Conservation (phyloP, 2,113 vertebrate species). For the Alligator sinensis region DNA sequence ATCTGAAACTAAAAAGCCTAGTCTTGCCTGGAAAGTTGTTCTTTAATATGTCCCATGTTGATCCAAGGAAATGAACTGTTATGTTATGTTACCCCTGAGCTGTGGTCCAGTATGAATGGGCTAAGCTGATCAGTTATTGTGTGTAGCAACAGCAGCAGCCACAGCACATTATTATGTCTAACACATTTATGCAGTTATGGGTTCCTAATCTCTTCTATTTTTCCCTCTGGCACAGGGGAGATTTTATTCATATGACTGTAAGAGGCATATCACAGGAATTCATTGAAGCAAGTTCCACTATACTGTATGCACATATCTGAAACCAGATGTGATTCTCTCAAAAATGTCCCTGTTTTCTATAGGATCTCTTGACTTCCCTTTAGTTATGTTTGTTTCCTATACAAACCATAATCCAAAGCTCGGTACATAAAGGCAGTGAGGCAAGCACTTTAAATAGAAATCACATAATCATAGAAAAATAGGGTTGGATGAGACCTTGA, state of each 20-base stretch:
- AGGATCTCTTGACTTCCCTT: neutral
- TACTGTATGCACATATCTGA: neutral
- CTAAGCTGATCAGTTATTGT: neutral
- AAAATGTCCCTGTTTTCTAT: neutral
- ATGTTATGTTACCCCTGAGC: neutral
- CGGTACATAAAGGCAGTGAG: neutral
- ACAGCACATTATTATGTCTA: neutral
- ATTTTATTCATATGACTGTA: neutral
- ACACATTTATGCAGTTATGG: neutral
- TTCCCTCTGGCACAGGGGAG: neutral
- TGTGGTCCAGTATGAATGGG: neutral
- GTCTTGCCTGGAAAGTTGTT: constrained; percentile 33
- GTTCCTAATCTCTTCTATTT: neutral
- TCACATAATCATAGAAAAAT: no score
- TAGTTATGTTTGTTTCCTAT: no score
- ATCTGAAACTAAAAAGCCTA: constrained; percentile 6
- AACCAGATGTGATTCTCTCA: neutral
- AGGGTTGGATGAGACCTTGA: no score
- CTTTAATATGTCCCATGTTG: constrained; percentile 25
- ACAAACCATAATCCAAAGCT: accelerated
- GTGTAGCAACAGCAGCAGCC: neutral
- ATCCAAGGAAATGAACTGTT: constrained; percentile 29
- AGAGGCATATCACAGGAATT: neutral
- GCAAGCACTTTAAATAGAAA: neutral
- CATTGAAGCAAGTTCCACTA: neutral